Conservation (phyloP, 2,888 invertebrate species). For the Nymphalis c-album region DNA sequence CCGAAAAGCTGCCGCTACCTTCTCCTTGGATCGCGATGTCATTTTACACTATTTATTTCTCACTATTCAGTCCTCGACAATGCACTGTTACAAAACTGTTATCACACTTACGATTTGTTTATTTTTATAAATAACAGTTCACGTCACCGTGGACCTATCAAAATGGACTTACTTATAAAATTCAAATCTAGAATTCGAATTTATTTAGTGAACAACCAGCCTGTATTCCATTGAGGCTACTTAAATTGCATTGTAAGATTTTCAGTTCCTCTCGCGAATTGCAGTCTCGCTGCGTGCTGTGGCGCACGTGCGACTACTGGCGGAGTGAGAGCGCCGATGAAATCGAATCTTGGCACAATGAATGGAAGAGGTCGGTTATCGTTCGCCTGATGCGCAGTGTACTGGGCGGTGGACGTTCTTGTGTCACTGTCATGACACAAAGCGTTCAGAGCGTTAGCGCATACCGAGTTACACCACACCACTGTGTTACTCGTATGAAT, state of each 20-base stretch:
- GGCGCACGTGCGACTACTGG: slow-evolving; percentile 66
- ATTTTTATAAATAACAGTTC: slow-evolving; percentile 42
- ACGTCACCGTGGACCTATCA: slow-evolving; percentile 49
- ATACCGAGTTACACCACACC: slow-evolving; percentile 52
- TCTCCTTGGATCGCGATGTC: slow-evolving; percentile 90
- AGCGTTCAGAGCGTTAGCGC: slow-evolving; percentile 56
- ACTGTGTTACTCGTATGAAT: slow-evolving; percentile 49
- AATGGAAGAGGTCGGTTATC: slow-evolving; percentile 68
- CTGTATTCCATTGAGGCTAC: slow-evolving; percentile 34
- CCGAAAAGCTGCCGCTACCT: slow-evolving; percentile 89
- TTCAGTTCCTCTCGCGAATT: slow-evolving; percentile 12
- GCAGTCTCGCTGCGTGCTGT: slow-evolving; percentile 53
- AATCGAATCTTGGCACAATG: slow-evolving; percentile 69
- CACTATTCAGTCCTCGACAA: slow-evolving; percentile 23
- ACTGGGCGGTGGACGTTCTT: slow-evolving; percentile 52
- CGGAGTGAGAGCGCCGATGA: slow-evolving; percentile 59
- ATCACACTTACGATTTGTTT: slow-evolving; percentile 7
- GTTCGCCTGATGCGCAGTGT: slow-evolving; percentile 52
- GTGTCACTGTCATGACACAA: slow-evolving; percentile 53
- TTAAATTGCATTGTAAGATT: slow-evolving; percentile 34
- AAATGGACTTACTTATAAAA: slow-evolving; percentile 44
- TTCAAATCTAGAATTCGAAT: slow-evolving; percentile 56
- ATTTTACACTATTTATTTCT: slow-evolving; percentile 72
- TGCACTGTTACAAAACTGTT: slow-evolving; percentile 20
- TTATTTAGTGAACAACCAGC: slow-evolving; percentile 18